Percentiles rank a stretch among this genome's conserved stretches.
Evolutionary conservation across 2,113 vertebrate species (phyloP).

Genomic region (Psittacara wagleri): DNA sequence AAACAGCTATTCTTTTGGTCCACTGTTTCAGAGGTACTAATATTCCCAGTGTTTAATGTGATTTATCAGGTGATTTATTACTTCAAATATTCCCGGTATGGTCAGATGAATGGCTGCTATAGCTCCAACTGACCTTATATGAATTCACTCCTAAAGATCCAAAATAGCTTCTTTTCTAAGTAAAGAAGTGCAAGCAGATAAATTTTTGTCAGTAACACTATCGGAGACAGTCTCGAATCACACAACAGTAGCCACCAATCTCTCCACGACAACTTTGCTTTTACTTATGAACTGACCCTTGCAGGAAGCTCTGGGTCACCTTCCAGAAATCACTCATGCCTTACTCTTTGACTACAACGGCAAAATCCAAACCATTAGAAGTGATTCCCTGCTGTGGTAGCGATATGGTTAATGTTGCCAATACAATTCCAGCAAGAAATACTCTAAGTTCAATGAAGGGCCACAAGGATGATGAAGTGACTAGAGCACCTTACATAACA

Average conservation of each 20-base stretch:
- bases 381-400: neutral
- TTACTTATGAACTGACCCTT: neutral
- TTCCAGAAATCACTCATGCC: neutral
- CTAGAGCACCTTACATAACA: neutral
- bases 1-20: neutral
- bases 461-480: neutral
- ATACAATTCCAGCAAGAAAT: neutral
- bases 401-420: neutral
- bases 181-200: neutral
- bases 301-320: neutral
- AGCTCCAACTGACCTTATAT: neutral
- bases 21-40: neutral
- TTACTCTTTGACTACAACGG: neutral
- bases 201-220: neutral
- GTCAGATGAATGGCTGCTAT: slow-evolving; percentile 27
- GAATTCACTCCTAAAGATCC: neutral
- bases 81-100: neutral
- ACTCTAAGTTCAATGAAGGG: neutral
- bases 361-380: neutral
- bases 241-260: neutral
- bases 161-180: slow-evolving; percentile 5
- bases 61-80: neutral
- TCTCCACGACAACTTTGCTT: neutral
- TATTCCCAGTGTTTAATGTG: neutral
- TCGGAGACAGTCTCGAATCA: neutral